Base-by-base conservation (phyloP, 2,113 vertebrate genomes). In the Cyprinodon variegatus region DNA sequence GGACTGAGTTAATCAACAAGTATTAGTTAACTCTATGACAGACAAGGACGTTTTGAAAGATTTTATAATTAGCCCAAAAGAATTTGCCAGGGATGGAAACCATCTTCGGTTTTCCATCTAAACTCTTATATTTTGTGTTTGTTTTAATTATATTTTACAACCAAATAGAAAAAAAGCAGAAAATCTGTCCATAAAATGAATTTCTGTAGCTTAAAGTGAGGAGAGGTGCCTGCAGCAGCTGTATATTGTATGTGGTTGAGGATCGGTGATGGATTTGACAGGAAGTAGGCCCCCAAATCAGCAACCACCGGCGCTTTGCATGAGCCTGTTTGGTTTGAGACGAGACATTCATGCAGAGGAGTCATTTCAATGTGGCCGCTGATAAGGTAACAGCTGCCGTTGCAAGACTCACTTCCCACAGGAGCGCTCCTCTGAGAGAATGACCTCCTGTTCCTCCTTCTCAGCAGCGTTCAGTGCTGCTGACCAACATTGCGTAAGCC, bases 361-460 rank as follows among this genome's bases (percentile, higher is more conserved):
- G 67, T 69, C 1, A 86, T 87, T 87, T 90, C 86, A 83, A 91
- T 86, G 66, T 17, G 61, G 61, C 64, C 53, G 64, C 68, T 64
- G 88, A 86, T 88, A 83, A 82, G 76, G 68, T 14, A 66, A 46
- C 83, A 91, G 83, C 60, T 86, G 83, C 71, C 15, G 20, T 70
- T 11, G 74, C 48, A 66, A 50, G 12, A 17, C n/a, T 45, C 3
- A 60, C 66, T 84, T 87, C 86, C 57, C 63, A 72, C 57, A 6
- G 3, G 9, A 37, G 50, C 73, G 1, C 38, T 0, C 3, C 20
- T 74, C 2, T 2, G 0, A 66, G 45, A 39, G 37, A 75, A 61
- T 17, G 61, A 46, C 37, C 76, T 38, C 72, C 61, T 43, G 43
- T 29, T 63, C 9, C 20, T 46, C 72, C 63, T 70, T 62, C 70